Base-by-base conservation (phyloP, 2,113 vertebrate species). In the Scortum barcoo region DNA sequence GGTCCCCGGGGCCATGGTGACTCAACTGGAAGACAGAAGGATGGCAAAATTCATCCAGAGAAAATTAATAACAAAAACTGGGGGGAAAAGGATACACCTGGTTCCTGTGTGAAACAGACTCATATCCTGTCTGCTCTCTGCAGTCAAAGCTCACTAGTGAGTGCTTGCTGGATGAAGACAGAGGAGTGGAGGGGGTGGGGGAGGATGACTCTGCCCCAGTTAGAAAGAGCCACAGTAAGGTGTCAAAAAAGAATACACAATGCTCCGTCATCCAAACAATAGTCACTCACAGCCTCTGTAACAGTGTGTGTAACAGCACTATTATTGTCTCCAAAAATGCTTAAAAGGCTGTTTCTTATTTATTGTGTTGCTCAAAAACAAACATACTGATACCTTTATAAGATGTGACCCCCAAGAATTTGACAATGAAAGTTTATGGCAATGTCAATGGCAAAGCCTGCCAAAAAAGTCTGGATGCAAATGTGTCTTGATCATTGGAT, bases 1-100 rank as follows among this genome's bases (percentile, higher is more conserved):
- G 17, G 19, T 28, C 65, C 24, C 6, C n/a, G 12, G 17, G n/a
- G 51, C 7, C 16, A 24, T 24, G 24, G n/a, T 36, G 14, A 69
- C 4, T 82, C 1, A 65, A 20, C 1, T 9, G 22, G 1, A 53
- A 66, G 28, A 4, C 20, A 14, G 13, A 3, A 19, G 36, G 61
- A 24, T 70, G 50, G 44, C 7, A 13, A 61, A 12, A n/a, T 33
- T 65, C 3, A 50, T 42, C 7, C 33, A 44, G 4, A 63, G 51
- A 56, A 76, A 44, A 72, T 20, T 5, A 71, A 61, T 5, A 40
- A 36, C 6, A 10, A 62, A 60, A 22, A 79, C 62, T 24, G 33
- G 33, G 33, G 33, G 33, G n/a, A 14, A 10, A 26, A 73, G 88
- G 86, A 92, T 83, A 76, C 86, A 93, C 0, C 88, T 90, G 91